Conservation (phyloP, 2,113 vertebrate species). For the Bungarus multicinctus region DNA sequence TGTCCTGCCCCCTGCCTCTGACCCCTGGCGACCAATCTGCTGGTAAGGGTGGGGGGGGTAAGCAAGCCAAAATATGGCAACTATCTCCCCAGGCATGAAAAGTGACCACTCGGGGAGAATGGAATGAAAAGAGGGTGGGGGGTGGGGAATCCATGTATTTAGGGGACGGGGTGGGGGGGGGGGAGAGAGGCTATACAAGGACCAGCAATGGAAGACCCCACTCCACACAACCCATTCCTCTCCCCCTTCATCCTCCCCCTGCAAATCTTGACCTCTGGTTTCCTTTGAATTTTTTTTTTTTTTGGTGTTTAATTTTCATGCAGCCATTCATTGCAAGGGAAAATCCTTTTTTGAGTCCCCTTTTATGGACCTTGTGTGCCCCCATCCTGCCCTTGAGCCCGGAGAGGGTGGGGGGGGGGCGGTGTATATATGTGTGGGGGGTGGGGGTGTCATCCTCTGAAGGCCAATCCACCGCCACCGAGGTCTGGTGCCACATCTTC, state of each 20-base stretch:
- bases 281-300: background rate
- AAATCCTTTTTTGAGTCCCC: background rate
- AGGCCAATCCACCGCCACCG: slow-evolving; percentile 24
- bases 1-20: slow-evolving; percentile 46
- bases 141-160: background rate
- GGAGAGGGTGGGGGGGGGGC: slow-evolving; percentile 28
- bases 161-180: background rate
- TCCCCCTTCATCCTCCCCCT: background rate
- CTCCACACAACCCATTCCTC: background rate
- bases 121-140: background rate
- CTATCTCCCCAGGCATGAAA: slow-evolving; percentile 17
- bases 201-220: background rate
- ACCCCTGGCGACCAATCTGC: slow-evolving; percentile 28
- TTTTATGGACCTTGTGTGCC: background rate
- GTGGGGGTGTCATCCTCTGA: slow-evolving; percentile 32
- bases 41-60: background rate
- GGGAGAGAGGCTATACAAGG: background rate
- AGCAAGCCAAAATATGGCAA: slow-evolving; percentile 40
- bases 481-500: slow-evolving; percentile 41
- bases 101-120: slow-evolving; percentile 8
- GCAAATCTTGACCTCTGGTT: background rate
- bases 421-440: slow-evolving; percentile 13
- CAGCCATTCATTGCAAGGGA: background rate
- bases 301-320: background rate
- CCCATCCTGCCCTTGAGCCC: slow-evolving; percentile 40